phyloP scores from a whole-genome alignment of 1,140 invertebrate genomes.

The Homarus americanus region DNA sequence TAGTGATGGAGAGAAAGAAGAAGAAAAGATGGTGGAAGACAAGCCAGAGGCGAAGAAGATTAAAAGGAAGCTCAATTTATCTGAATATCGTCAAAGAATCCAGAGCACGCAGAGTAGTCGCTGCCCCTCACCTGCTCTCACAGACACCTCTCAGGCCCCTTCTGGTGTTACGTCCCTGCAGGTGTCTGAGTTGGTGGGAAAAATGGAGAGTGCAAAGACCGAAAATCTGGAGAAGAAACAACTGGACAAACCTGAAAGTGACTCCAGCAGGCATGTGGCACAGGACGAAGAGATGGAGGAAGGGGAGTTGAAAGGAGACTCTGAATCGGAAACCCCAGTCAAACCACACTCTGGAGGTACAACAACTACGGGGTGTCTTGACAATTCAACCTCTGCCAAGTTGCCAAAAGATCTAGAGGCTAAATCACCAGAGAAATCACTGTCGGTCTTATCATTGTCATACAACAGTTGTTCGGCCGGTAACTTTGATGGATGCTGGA shows the following conservation, averaged over 20 bases:
- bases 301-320: constrained; percentile 67
- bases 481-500: constrained; percentile 17
- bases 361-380: background rate
- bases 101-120: constrained; percentile 68
- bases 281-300: constrained; percentile 57
- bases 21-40: constrained; percentile 5
- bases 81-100: constrained; percentile 79
- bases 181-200: constrained; percentile 25
- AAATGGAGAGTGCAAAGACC: background rate
- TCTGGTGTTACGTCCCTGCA: constrained; percentile 19
- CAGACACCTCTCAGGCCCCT: background rate
- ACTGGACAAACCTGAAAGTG: background rate
- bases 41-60: constrained; percentile 75
- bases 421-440: background rate
- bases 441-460: background rate
- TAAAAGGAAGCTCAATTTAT: constrained; percentile 79
- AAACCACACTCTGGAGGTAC: background rate
- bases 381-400: background rate
- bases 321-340: constrained; percentile 18
- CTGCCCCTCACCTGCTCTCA: constrained; percentile 73
- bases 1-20: constrained; percentile 14
- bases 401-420: background rate
- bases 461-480: background rate
- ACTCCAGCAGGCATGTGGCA: background rate
- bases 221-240: background rate